Base-by-base conservation (phyloP, 2,888 invertebrate species). In the Tetanocera ferruginea region DNA sequence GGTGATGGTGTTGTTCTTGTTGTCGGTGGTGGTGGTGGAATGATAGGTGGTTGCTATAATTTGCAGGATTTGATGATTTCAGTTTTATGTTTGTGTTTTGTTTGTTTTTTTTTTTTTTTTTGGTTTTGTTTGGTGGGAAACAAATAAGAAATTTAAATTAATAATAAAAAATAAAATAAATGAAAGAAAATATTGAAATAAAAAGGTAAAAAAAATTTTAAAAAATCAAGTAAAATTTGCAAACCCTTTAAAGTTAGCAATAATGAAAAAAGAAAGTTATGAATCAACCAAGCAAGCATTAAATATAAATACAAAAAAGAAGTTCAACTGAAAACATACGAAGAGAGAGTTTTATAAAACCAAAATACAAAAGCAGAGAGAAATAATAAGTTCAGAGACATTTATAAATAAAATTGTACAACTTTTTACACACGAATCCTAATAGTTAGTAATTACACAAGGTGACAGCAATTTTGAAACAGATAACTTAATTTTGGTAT, bases 11-110 rank as follows among this genome's bases (percentile, higher is more conserved):
- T 62, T 78, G 76, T 67, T 55, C 51, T 11, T 43, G 71, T 75
- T 86, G 87, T 77, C 31, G 80, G 66, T 82, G 85, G 84, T 81
- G 88, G 85, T 82, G 84, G 83, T 83, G 85, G 82, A 82, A 82
- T 83, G 83, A 83, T 83, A 79, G 84, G 82, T 83, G 82, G 85
- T 17, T 69, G 19, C 69, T 69, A 49, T 69, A 69, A 49, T 19
- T 43, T 49, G 34, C 23, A 37, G 23, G 74, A 76, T 52, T 34
- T 76, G 72, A 67, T 71, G 57, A 23, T 77, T 57, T 77, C 31
- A 19, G 6, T 37, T 67, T 19, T n/a, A 52, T 78, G 14, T 76
- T 66, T 66, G 34, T 49, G n/a, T 76, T 28, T 49, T n/a, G 62
- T 67, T 72, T 55, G 25, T 55, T 78, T 76, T 76, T 76, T 71